These are phyloP conservation scores for Bos taurus DNA, from an alignment of 2,113 vertebrate species.

Conservation along the genomic window ARS-UCD2.0 NC_037331.1:3921001-3921500, in stretches of 20 bases:
- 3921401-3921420: neutral
- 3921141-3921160: neutral
- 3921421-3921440: neutral
- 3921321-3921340: neutral
- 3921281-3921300: neutral
- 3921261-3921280: neutral
- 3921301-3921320: neutral
- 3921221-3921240: neutral
- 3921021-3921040: neutral
- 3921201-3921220: neutral
- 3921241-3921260: neutral
- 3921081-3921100: neutral
- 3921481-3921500: neutral
- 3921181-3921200: neutral
- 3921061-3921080: neutral
- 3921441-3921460: neutral
- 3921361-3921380: neutral
- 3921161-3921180: neutral
- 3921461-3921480: accelerated
- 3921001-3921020: neutral
- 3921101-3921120: neutral
- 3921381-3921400: neutral
- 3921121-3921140: neutral
- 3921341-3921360: neutral
- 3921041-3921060: neutral